phyloP scores from a whole-genome alignment of 2,797 vertebrate genomes.

The Ficedula albicollis region DNA sequence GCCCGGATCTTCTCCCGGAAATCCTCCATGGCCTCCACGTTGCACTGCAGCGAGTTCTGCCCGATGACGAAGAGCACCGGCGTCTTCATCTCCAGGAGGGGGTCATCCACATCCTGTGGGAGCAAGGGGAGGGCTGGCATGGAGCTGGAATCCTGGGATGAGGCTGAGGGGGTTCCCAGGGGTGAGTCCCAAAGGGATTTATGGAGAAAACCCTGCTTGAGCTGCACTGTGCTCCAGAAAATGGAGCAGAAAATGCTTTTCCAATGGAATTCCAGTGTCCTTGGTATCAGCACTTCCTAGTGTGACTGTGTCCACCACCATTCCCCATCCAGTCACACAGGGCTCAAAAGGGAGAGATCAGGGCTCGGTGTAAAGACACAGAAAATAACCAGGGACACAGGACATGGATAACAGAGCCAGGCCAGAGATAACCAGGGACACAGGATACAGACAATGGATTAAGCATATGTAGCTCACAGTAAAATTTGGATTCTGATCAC shows the following conservation, averaged over 20 bases:
- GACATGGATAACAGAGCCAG: rapidly evolving
- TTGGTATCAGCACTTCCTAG: too few relatives aligned
- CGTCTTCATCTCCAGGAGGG: slow-evolving; percentile 96
- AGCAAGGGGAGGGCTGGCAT: not conserved
- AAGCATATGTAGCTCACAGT: too few relatives aligned
- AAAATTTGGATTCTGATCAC: too few relatives aligned
- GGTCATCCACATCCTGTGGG: slow-evolving; percentile 92
- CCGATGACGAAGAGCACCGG: slow-evolving; percentile 95
- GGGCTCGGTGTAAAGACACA: rapidly evolving
- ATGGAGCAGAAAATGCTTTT: not conserved
- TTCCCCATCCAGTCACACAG: not conserved
- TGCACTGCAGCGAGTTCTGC: slow-evolving; percentile 93
- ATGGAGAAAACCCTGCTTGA: not conserved
- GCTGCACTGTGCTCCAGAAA: rapidly evolving
- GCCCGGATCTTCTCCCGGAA: slow-evolving; percentile 94
- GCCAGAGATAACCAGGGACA: not conserved
- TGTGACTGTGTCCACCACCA: rapidly evolving
- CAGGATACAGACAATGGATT: not conserved
- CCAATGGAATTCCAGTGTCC: not conserved
- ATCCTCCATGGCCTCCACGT: slow-evolving; percentile 93
- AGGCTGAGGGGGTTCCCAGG: too few relatives aligned
- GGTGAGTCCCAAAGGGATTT: rapidly evolving
- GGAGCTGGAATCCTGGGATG: not conserved
- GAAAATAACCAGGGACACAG: not conserved
- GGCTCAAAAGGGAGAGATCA: not conserved